phyloP scores from a whole-genome alignment of 1,140 invertebrate species.

The Trinorchestia longiramus region DNA sequence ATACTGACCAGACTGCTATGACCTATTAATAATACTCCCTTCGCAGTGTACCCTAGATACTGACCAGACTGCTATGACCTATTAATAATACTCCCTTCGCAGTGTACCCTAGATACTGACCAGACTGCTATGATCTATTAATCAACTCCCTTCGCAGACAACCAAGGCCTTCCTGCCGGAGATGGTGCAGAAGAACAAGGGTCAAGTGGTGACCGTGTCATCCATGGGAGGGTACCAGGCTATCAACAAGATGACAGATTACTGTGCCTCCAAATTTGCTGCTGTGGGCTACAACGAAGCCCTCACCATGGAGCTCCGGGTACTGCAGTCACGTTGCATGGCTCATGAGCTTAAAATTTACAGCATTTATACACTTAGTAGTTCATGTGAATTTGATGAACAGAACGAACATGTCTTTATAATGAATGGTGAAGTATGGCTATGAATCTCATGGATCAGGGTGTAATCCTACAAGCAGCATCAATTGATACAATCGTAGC shows the following conservation, averaged over 20 bases:
- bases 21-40: no score
- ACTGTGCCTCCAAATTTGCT: conserved; percentile 94
- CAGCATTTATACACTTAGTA: neutral
- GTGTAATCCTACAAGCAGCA: neutral
- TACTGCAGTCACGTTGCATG: conserved; percentile 59
- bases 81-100: neutral
- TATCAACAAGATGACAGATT: conserved; percentile 88
- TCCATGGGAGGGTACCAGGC: conserved; percentile 91
- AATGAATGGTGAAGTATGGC: neutral
- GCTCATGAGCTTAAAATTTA: neutral
- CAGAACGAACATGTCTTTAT: neutral
- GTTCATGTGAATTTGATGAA: neutral
- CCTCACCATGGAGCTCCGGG: conserved; percentile 80
- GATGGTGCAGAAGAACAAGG: conserved; percentile 83
- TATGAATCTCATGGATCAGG: no score
- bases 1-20: no score
- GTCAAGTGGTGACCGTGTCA: conserved; percentile 95
- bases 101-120: neutral
- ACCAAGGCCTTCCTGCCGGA: conserved; percentile 81
- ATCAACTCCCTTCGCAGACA: conserved; percentile 70
- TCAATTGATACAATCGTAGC: neutral
- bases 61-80: neutral
- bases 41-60: neutral
- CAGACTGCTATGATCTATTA: neutral
- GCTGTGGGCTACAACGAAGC: conserved; percentile 93